Conservation (phyloP, 92 coral and sea anemone species). For the Zoanthus gigantus region DNA sequence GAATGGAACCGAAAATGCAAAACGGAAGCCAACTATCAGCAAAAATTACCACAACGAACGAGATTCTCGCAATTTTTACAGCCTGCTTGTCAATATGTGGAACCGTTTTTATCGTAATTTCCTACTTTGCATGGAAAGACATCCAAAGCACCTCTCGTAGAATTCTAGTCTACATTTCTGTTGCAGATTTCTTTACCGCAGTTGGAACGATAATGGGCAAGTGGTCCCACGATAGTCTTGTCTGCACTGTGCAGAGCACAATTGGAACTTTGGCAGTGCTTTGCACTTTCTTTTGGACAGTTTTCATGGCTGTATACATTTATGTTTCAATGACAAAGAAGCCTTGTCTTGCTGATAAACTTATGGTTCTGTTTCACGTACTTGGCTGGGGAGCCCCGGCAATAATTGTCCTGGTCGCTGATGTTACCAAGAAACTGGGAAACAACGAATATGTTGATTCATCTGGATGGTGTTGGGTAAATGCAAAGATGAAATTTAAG, state of each 20-base stretch:
- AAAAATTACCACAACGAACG: constrained; percentile 22
- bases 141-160: constrained; percentile 79
- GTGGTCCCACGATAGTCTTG: background rate
- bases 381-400: constrained; percentile 86
- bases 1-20: constrained; percentile 1
- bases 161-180: constrained; percentile 88
- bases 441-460: constrained; percentile 56
- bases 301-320: constrained; percentile 78
- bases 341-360: constrained; percentile 65
- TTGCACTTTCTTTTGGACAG: constrained; percentile 97
- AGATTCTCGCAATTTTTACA: constrained; percentile 55
- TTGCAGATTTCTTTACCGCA: constrained; percentile 90
- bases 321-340: constrained; percentile 69
- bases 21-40: constrained; percentile 21
- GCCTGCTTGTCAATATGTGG: constrained; percentile 80
- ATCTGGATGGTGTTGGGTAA: constrained; percentile 96
- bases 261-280: constrained; percentile 78
- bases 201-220: constrained; percentile 44
- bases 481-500: background rate
- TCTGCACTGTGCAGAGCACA: constrained; percentile 78
- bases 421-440: constrained; percentile 63
- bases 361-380: constrained; percentile 73
- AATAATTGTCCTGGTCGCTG: constrained; percentile 66
- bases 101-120: constrained; percentile 68
- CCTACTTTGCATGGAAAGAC: constrained; percentile 93